Conservation (phyloP, 2,113 vertebrate genomes). For the Vulpes ferrilata region DNA sequence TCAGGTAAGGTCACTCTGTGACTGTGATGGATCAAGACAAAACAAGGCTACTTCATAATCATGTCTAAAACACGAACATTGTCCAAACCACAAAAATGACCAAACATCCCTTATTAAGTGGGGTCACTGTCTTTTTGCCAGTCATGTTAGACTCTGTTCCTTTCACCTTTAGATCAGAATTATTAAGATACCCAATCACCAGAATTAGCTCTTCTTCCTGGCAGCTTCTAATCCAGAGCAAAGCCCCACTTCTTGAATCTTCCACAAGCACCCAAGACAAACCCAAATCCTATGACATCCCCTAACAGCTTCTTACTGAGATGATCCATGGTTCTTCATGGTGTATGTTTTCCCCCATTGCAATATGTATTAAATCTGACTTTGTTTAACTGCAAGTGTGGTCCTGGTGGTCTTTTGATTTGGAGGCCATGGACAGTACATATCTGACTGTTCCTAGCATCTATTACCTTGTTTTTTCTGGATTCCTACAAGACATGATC, state of each 20-base stretch:
- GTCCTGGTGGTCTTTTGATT: neutral
- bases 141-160: neutral
- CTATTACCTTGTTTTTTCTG: neutral
- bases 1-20: neutral
- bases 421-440: neutral
- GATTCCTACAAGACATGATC: neutral
- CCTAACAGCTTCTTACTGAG: neutral
- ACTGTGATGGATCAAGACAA: neutral
- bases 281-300: no score
- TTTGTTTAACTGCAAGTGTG: neutral
- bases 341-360: neutral
- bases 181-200: neutral
- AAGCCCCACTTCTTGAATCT: neutral
- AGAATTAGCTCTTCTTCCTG: neutral
- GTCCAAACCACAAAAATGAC: neutral
- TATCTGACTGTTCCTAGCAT: neutral
- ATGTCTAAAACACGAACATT: neutral
- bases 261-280: neutral
- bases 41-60: neutral
- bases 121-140: neutral
- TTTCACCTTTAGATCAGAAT: neutral
- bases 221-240: neutral
- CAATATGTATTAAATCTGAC: neutral
- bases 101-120: neutral
- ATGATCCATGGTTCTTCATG: neutral